Percentiles rank a stretch among this genome's conserved stretches.
Evolutionary conservation across 2,113 vertebrate species (phyloP).

Genomic region (Mola mola): DNA sequence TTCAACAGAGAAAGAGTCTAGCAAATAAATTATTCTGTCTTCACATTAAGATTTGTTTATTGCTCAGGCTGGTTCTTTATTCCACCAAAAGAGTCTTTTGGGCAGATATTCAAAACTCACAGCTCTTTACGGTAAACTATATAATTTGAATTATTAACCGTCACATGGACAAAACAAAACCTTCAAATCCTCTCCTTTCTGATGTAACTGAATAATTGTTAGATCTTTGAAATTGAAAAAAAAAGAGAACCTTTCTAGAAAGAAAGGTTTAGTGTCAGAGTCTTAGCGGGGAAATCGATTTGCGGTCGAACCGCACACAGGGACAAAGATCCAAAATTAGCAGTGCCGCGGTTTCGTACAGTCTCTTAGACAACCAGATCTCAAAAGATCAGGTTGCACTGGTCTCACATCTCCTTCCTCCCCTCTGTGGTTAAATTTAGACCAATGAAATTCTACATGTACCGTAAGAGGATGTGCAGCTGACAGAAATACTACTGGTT

Average conservation of each 20-base stretch:
- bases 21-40: background rate
- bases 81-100: no score
- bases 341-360: background rate
- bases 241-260: background rate
- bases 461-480: slow-evolving; percentile 41
- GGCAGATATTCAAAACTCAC: no score
- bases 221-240: background rate
- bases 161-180: background rate
- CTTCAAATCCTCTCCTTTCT: background rate
- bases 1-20: background rate
- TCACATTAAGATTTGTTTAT: background rate
- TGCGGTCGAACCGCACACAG: background rate
- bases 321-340: slow-evolving; percentile 30
- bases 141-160: no score
- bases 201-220: background rate
- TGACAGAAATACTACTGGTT: slow-evolving; percentile 42
- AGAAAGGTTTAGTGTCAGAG: background rate
- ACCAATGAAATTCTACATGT: slow-evolving; percentile 42
- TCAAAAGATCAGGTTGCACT: slow-evolving; percentile 41
- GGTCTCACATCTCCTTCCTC: slow-evolving; percentile 49
- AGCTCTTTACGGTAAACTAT: no score
- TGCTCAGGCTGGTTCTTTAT: no score
- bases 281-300: slow-evolving; percentile 16
- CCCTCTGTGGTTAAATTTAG: slow-evolving; percentile 42
- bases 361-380: slow-evolving; percentile 10